Conservation (phyloP, 2,113 vertebrate species). For the Cyanocitta stelleri region DNA sequence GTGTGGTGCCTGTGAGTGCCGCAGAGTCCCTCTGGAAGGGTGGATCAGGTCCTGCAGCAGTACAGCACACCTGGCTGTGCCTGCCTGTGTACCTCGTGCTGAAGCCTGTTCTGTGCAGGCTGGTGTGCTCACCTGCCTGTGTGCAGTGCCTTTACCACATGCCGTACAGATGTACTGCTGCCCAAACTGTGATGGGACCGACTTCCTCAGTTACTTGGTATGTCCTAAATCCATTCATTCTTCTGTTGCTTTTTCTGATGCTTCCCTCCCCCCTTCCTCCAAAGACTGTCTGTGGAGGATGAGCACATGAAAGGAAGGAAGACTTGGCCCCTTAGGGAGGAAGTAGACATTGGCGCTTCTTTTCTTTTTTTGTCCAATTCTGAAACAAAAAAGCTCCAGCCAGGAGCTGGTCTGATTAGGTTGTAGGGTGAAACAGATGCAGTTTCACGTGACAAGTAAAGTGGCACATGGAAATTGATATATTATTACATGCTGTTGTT, state of each 20-base stretch:
- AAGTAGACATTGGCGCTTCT: background rate
- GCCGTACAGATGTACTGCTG: rapidly evolving
- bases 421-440: background rate
- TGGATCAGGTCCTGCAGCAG: background rate
- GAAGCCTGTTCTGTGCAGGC: background rate
- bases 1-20: background rate
- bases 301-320: background rate
- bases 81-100: rapidly evolving
- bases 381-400: background rate
- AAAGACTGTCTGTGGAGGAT: background rate
- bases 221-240: background rate
- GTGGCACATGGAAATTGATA: background rate
- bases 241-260: background rate
- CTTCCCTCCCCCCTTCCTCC: background rate
- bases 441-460: background rate
- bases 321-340: background rate
- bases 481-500: background rate
- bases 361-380: background rate
- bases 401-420: background rate
- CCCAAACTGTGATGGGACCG: background rate
- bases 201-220: rapidly evolving
- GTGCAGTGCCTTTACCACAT: background rate
- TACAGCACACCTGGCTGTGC: background rate
- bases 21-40: rapidly evolving
- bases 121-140: background rate